These are phyloP conservation scores for Tetropium fuscum DNA, from an alignment of 2,888 invertebrate genomes.

Conservation along the genomic window DNA sequence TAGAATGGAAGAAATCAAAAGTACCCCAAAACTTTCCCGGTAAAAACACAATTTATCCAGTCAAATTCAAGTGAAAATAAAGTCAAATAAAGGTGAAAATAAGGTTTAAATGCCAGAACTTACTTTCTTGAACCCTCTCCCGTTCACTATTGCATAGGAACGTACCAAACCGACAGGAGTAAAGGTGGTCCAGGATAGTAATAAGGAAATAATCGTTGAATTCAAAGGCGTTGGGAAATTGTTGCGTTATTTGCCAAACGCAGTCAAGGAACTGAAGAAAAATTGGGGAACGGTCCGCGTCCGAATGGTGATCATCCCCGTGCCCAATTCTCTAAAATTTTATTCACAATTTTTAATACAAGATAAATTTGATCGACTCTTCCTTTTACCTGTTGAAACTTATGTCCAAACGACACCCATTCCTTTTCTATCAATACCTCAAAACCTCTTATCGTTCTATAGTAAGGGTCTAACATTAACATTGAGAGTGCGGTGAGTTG, in stretches of 20 bases:
- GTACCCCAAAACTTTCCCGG: too few species aligned
- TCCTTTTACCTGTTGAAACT: conserved; percentile 88
- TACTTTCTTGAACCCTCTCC: conserved; percentile 81
- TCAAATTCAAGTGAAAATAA: not conserved
- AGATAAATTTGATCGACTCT: conserved; percentile 1
- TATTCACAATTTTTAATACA: not conserved
- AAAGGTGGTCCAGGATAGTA: conserved; percentile 95
- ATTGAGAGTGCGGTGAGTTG: conserved; percentile 95
- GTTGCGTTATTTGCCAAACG: conserved; percentile 96
- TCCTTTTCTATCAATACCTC: conserved; percentile 98
- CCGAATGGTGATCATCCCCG: conserved; percentile 97
- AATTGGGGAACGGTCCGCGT: conserved; percentile 97
- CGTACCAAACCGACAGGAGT: conserved; percentile 98
- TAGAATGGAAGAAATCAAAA: too few species aligned
- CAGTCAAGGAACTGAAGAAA: conserved; percentile 99
- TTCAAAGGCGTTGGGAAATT: conserved; percentile 98
- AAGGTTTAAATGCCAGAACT: conserved; percentile 28
- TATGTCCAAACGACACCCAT: conserved; percentile 98
- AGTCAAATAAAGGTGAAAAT: too few species aligned
- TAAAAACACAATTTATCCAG: too few species aligned
- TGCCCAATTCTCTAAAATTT: conserved; percentile 88
- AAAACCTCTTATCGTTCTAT: conserved; percentile 93
- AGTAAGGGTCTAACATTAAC: conserved; percentile 97
- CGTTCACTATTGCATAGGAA: conserved; percentile 96
- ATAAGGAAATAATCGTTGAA: conserved; percentile 97